These are phyloP conservation scores for Recurvirostra avosetta DNA, from an alignment of 2,113 vertebrate species.

Conservation along the genomic window DNA sequence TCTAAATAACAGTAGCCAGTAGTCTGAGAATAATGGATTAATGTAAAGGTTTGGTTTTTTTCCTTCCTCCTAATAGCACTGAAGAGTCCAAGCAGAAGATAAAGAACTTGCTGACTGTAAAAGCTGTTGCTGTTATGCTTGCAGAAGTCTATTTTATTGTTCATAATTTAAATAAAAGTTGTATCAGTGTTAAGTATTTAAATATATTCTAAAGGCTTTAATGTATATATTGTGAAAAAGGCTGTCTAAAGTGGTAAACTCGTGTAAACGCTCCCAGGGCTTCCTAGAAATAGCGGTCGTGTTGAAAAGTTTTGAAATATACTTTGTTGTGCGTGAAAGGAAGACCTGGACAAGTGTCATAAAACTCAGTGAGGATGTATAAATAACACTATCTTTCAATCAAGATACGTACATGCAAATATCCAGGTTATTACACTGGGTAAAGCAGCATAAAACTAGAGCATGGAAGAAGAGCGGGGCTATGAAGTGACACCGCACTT, in stretches of 20 bases:
- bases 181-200: not conserved
- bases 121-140: too few species aligned
- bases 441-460: not conserved
- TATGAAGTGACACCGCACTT: not conserved
- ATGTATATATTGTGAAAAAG: not conserved
- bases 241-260: not conserved
- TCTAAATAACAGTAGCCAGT: not conserved
- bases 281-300: not conserved
- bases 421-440: too few species aligned
- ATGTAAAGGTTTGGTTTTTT: not conserved
- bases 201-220: not conserved
- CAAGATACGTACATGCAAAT: not conserved
- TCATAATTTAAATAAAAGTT: too few species aligned
- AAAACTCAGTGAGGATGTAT: not conserved
- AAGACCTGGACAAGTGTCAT: not conserved
- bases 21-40: not conserved
- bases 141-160: too few species aligned
- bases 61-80: not conserved
- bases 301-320: not conserved
- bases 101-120: not conserved
- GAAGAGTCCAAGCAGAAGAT: not conserved
- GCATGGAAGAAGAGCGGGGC: accelerated
- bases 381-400: not conserved
- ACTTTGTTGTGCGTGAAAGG: not conserved
- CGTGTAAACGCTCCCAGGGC: not conserved